These are phyloP conservation scores for Siderastrea siderea DNA, from an alignment of 92 coral and sea anemone genomes.

Conservation along the genomic window DNA sequence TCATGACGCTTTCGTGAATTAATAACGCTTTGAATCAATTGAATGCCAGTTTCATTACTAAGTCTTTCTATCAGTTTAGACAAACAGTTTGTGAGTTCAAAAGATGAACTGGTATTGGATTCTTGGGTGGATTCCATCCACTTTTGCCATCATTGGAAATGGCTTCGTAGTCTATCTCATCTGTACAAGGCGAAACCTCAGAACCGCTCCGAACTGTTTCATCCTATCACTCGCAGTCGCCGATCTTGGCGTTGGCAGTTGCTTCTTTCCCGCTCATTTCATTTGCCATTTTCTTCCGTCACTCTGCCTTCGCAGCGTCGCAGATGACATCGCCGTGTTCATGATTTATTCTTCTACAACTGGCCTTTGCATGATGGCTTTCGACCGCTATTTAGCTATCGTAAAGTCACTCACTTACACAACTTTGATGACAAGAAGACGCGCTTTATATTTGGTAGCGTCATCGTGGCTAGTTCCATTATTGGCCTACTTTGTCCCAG, in stretches of 20 bases:
- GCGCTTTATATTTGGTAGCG: conserved; percentile 29
- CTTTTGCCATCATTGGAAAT: conserved; percentile 78
- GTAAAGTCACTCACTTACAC: conserved; percentile 70
- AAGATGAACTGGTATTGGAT: conserved; percentile 73
- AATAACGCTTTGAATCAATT: no score
- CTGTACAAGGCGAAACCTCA: conserved; percentile 57
- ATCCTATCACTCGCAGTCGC: conserved; percentile 77
- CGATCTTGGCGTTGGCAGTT: conserved; percentile 77
- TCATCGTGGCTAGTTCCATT: conserved; percentile 31
- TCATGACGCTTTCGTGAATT: no score
- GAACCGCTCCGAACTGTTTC: conserved; percentile 70
- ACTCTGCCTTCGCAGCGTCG: conserved; percentile 12
- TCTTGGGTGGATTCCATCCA: conserved; percentile 65
- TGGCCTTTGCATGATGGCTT: conserved; percentile 72
- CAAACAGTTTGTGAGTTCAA: no score
- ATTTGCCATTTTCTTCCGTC: conserved; percentile 33
- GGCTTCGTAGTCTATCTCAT: conserved; percentile 75
- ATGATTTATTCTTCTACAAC: conserved; percentile 71
- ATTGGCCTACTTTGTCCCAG: conserved; percentile 22
- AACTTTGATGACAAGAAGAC: conserved; percentile 42
- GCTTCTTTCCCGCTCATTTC: conserved; percentile 74
- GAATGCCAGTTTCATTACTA: no score
- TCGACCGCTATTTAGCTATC: conserved; percentile 85
- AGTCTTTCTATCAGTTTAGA: no score
- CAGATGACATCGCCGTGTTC: conserved; percentile 45